Evolutionary conservation across 1,140 invertebrate genomes (phyloP).

Genomic region (Meloidogyne chitwoodi): DNA sequence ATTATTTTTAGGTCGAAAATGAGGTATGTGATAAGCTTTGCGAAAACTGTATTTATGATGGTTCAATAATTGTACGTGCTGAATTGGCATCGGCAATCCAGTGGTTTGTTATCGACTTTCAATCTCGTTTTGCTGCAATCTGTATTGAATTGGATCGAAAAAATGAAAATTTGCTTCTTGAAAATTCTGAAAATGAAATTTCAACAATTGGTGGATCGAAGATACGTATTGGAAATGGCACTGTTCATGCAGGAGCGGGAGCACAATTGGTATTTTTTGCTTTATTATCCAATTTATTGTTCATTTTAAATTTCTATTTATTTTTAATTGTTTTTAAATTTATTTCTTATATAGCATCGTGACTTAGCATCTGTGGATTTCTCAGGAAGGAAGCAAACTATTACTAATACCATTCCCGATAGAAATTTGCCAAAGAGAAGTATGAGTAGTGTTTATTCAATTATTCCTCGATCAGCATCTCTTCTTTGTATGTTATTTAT

Average conservation of each 20-base stretch:
- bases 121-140: constrained; percentile 45
- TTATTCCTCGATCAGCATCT: not conserved
- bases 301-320: not conserved
- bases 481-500: not conserved
- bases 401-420: not conserved
- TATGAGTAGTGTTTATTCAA: constrained; percentile 1
- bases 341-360: not conserved
- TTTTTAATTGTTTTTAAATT: not conserved
- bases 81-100: constrained; percentile 56
- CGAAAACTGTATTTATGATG: constrained; percentile 53
- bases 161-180: not conserved
- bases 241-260: not conserved
- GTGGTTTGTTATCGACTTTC: constrained; percentile 57
- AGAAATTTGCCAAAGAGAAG: not conserved
- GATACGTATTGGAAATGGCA: constrained; percentile 2
- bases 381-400: not conserved
- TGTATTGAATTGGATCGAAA: constrained; percentile 41
- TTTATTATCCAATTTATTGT: no score
- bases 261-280: not conserved
- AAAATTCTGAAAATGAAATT: not conserved
- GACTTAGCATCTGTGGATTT: not conserved
- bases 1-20: constrained; percentile 51
- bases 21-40: constrained; percentile 53
- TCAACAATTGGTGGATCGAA: not conserved
- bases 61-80: constrained; percentile 49